Evolutionary conservation across 2,113 vertebrate genomes (phyloP).

Genomic region (Climacteris rufus): DNA sequence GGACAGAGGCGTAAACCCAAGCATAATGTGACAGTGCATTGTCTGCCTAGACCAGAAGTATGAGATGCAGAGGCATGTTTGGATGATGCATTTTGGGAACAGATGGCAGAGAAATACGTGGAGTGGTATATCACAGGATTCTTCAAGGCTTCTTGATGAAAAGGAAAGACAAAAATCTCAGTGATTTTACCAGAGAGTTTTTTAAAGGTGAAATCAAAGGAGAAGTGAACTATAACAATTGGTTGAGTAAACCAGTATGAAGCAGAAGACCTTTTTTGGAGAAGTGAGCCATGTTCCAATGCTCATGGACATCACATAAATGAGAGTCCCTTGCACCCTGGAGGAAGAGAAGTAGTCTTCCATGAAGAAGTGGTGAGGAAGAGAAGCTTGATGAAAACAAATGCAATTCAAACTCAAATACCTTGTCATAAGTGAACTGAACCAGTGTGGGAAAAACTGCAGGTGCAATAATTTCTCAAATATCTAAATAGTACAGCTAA

Average conservation of each 20-base stretch:
- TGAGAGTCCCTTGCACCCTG: not conserved
- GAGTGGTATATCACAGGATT: not conserved
- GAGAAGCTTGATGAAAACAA: not conserved
- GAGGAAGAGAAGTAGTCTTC: not conserved
- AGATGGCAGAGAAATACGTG: accelerated
- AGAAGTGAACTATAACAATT: not conserved
- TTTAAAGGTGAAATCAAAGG: not conserved
- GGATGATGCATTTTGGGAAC: not conserved
- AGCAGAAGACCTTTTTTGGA: not conserved
- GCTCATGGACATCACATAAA: accelerated
- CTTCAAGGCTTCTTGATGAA: not conserved
- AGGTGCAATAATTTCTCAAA: not conserved
- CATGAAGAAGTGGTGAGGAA: accelerated
- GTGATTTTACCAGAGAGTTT: not conserved
- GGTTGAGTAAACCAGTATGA: not conserved
- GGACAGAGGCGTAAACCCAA: not conserved
- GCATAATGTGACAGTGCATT: accelerated
- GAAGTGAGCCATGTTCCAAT: not conserved
- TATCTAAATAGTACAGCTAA: not conserved
- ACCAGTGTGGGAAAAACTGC: not conserved
- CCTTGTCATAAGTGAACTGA: not conserved
- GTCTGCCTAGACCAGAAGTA: not conserved
- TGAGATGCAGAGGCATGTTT: not conserved
- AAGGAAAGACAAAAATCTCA: not conserved
- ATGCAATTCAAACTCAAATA: not conserved